These are phyloP conservation scores for Hofmannophila pseudospretella DNA, from an alignment of 2,888 invertebrate genomes.

Conservation along the genomic window DNA sequence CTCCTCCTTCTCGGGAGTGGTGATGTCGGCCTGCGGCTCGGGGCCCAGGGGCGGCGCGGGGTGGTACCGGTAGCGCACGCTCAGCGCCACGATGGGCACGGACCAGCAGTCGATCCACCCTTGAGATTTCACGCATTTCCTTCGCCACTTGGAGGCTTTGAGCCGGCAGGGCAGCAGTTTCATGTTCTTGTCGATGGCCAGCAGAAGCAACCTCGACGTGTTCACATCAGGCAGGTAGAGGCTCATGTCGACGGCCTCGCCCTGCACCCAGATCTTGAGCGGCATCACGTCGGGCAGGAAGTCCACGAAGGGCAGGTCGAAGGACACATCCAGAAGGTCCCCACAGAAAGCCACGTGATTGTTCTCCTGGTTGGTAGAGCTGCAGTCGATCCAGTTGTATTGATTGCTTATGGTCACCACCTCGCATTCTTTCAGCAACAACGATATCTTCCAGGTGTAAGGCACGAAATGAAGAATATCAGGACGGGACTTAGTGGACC, in stretches of 20 bases:
- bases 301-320: slow-evolving; percentile 95
- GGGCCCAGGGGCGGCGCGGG: slow-evolving; percentile 94
- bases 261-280: slow-evolving; percentile 95
- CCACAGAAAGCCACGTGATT: slow-evolving; percentile 96
- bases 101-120: slow-evolving; percentile 99
- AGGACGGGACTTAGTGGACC: slow-evolving; percentile 95
- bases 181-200: slow-evolving; percentile 92
- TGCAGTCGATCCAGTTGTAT: slow-evolving; percentile 99
- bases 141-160: slow-evolving; percentile 84
- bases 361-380: slow-evolving; percentile 96
- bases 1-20: slow-evolving; percentile 96
- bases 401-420: slow-evolving; percentile 95
- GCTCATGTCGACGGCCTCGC: slow-evolving; percentile 94
- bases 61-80: slow-evolving; percentile 94
- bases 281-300: slow-evolving; percentile 94
- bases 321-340: slow-evolving; percentile 94
- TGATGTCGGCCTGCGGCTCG: slow-evolving; percentile 93
- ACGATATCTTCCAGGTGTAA: slow-evolving; percentile 95
- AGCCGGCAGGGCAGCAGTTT: slow-evolving; percentile 84
- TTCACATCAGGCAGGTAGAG: slow-evolving; percentile 95
- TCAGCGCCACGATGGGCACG: slow-evolving; percentile 94
- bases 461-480: slow-evolving; percentile 97
- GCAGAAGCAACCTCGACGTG: slow-evolving; percentile 88
- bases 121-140: slow-evolving; percentile 82
- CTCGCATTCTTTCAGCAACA: slow-evolving; percentile 96